Evolutionary conservation across 2,797 vertebrate genomes (phyloP), one percentile per base, ranked within the genome.

Genomic region (Oreochromis grahami): DNA sequence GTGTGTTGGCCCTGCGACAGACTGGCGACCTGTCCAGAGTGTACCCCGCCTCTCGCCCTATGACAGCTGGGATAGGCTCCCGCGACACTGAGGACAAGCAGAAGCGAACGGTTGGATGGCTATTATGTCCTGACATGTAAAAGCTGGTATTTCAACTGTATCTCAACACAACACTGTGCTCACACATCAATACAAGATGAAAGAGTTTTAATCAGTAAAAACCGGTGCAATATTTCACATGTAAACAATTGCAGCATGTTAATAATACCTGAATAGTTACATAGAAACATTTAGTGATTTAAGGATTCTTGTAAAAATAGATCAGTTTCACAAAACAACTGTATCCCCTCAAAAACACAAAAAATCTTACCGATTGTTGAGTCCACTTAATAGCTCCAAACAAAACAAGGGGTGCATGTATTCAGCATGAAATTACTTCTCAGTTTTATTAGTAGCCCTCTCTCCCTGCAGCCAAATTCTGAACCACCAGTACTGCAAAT

Each of bases 191-290:
- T 15, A 77, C 12, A 70, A 87, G 55, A 88, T 65, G 78, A 82
- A 87, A 86, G 68, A 29, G 51, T 82, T 93, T 94, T 93, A 95
- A 94, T 96, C 92, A 91, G 90, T 95, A 95, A 92, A 96, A 96
- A 94, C 80, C 15, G 89, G 92, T 93, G 92, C 93, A 95, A 94
- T 87, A 94, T 93, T 90, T 93, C 82, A 93, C 90, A 92, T 95
- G 94, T 94, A 95, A 96, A 96, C 95, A 95, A 87, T 82, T 94
- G 94, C 94, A 95, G 93, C 94, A 95, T 94, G 43, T 89, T 90
- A 51, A 79, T 81, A 90, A 93, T 93, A 95, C 94, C 94, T 96
- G 94, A 96, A 96, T 86, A 90, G 48, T 93, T 92, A 91, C 90
- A 85, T 86, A 92, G 83, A 94, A 95, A 95, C 48, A 84, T 87